Evolutionary conservation across 2,797 vertebrate species (phyloP).

Genomic region (Clarias pachynema): DNA sequence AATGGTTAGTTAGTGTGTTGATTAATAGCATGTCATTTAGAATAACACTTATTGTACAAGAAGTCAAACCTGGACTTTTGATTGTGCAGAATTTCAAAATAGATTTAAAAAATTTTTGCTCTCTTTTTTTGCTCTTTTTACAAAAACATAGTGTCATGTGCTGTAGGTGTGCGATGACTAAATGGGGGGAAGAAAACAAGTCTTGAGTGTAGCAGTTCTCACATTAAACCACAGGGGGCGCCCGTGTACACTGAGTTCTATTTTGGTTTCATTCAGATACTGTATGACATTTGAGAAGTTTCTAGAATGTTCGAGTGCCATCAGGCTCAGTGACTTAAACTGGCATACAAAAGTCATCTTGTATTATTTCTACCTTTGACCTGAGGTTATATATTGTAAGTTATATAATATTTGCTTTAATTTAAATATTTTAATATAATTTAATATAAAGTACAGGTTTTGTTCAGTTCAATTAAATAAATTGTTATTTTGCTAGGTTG

Average conservation of each 20-base stretch:
- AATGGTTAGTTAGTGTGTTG: background rate
- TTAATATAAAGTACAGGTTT: background rate
- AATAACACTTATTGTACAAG: background rate
- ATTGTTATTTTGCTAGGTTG: background rate
- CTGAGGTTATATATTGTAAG: background rate
- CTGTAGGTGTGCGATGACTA: background rate
- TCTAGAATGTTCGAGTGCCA: constrained; percentile 23
- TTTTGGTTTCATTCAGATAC: background rate
- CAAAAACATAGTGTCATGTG: background rate
- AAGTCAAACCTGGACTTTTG: no score
- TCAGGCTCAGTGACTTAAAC: background rate
- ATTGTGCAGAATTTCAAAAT: background rate
- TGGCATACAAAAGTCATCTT: no score
- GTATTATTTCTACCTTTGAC: background rate
- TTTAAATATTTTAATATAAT: background rate
- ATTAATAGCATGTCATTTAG: background rate
- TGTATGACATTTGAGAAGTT: constrained; percentile 7
- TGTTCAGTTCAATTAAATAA: background rate
- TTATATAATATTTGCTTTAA: background rate
- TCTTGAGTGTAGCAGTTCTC: background rate
- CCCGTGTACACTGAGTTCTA: background rate
- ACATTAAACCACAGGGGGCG: constrained; percentile 16
- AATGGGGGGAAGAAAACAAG: background rate
- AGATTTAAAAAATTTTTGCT: background rate
- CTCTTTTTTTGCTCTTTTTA: no score